Evolutionary conservation across 2,888 invertebrate species (phyloP), one percentile per base, ranked within the genome.

Genomic region (Andrena haemorrhoa): DNA sequence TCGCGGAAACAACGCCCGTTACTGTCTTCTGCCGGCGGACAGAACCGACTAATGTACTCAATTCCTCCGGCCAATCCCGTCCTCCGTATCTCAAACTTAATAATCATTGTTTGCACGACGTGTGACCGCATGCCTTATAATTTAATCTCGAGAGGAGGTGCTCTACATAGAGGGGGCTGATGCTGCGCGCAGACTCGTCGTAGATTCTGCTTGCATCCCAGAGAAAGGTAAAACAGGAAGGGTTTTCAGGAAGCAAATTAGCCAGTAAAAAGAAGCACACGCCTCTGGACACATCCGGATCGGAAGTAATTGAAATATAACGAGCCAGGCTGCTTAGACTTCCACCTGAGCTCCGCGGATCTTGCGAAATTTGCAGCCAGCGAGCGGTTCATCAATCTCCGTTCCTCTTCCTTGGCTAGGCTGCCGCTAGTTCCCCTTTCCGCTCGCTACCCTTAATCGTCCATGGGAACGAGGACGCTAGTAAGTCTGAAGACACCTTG

Each of bases 311-410:
- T 75, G 68, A 75, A 61, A 68, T 61, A 60, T 75, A 75, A 75
- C 68, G 68, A 75, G 35, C 12, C 31, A n/a, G 20, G 49, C 41
- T 49, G 63, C 35, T 72, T 23, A 53, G n/a, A 51, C 60, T 41
- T 53, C 35, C 51, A 8, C 20, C 29, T 6, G 29, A 29, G 49
- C 33, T 6, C 31, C 60, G n/a, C 16, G 35, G 26, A 51, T 72
- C 53, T 53, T 26, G 49, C 35, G 53, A 53, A 72, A 53, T 41
- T 63, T 35, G 41, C 61, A 49, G 20, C 75, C 31, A 61, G 33
- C 71, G 20, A 61, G 8, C 61, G 7, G 69, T 75, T 69, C 75
- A 75, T 75, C 75, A 75, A 69, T 75, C 75, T 69, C 71, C 49
- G 61, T 31, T 49, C 20, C 26, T 73, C 75, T 41, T 51, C 35